A percentile compares a stretch with the other conserved stretches of the same genome.
Evolutionary conservation across 2,888 invertebrate species (phyloP).

Genomic region (Acleris sparsana): DNA sequence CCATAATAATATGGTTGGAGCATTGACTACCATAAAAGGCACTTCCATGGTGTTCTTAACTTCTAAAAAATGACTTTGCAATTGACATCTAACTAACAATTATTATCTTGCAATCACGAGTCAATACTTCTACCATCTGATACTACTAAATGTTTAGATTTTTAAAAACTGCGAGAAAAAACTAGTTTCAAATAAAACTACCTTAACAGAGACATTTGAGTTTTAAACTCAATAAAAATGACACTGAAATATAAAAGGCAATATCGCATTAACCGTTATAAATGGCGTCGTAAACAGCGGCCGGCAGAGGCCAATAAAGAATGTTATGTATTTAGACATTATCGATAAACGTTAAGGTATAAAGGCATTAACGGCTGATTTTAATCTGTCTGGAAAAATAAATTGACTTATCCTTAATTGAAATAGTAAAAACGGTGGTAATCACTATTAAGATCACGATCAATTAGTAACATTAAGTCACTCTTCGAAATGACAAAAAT

Average conservation of each 20-base stretch:
- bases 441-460: too few species aligned
- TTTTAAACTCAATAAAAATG: slow-evolving; percentile 28
- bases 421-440: neutral
- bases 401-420: neutral
- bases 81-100: too few species aligned
- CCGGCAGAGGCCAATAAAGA: slow-evolving; percentile 23
- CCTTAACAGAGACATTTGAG: slow-evolving; percentile 4
- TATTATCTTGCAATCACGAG: too few species aligned
- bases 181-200: slow-evolving; percentile 6
- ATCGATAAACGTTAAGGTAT: slow-evolving; percentile 22
- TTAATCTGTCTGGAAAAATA: slow-evolving; percentile 11
- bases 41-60: too few species aligned
- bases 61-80: too few species aligned
- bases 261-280: slow-evolving; percentile 29
- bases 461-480: too few species aligned
- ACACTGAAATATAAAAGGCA: slow-evolving; percentile 32
- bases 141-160: too few species aligned
- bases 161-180: neutral
- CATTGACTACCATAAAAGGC: too few species aligned
- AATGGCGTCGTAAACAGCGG: slow-evolving; percentile 32
- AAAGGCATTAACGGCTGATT: slow-evolving; percentile 19
- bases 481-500: too few species aligned
- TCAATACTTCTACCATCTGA: too few species aligned
- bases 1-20: too few species aligned
- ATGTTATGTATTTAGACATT: slow-evolving; percentile 31